Conservation (phyloP, 2,113 vertebrate genomes). For the Melanocharis versteri region DNA sequence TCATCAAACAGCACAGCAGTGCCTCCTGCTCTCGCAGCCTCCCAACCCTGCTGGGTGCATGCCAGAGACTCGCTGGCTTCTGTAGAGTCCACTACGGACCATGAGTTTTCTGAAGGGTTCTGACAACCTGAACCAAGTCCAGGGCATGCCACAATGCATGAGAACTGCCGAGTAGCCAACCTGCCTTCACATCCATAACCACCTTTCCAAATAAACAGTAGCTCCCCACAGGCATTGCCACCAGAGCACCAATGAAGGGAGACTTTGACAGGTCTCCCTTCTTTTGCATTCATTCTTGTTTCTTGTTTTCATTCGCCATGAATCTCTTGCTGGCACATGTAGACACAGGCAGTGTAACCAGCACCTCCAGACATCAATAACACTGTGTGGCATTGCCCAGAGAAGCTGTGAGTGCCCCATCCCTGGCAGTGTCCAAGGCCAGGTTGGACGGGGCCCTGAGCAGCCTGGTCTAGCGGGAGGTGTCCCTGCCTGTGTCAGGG, state of each 20-base stretch:
- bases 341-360: not conserved
- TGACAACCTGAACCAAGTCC: not conserved
- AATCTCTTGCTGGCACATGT: not conserved
- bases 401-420: not conserved
- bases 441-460: not conserved
- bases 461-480: not conserved
- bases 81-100: not conserved
- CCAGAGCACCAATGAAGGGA: not conserved
- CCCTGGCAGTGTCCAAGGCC: not conserved
- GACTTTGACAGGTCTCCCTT: not conserved
- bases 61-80: not conserved
- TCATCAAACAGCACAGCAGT: not conserved
- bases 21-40: not conserved
- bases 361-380: not conserved
- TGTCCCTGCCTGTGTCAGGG: rapidly evolving
- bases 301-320: not conserved
- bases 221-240: not conserved
- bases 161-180: not conserved
- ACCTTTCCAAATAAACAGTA: not conserved
- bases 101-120: not conserved
- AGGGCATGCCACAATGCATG: not conserved
- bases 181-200: not conserved
- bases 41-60: rapidly evolving
- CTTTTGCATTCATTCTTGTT: not conserved
- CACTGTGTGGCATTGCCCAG: not conserved